Conservation (phyloP, 2,888 invertebrate species). For the Limenitis camilla region DNA sequence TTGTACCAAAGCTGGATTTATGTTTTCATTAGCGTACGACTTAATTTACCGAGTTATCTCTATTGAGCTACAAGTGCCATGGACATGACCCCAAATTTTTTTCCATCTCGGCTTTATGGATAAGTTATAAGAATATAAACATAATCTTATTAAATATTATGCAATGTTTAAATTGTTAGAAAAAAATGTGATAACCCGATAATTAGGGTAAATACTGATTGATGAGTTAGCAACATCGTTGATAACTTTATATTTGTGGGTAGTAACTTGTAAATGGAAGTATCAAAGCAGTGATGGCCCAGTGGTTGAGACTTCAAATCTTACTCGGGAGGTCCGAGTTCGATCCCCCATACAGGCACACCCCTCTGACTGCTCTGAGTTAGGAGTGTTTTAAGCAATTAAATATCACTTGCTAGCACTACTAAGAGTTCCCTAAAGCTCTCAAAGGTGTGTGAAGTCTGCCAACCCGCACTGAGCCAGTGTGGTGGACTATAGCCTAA, state of each 20-base stretch:
- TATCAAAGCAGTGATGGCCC: no score
- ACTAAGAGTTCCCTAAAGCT: no score
- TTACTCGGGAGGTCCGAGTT: no score
- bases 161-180: slow-evolving; percentile 15
- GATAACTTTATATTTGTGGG: not conserved
- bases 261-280: not conserved
- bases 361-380: no score
- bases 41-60: slow-evolving; percentile 34
- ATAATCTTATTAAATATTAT: slow-evolving; percentile 6
- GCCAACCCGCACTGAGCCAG: no score
- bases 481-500: no score
- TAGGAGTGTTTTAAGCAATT: no score
- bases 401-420: no score
- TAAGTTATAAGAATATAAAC: slow-evolving; percentile 1
- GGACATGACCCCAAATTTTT: slow-evolving; percentile 35
- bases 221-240: no score
- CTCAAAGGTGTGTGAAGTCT: no score
- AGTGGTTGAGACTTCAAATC: no score
- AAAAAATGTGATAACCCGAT: slow-evolving; percentile 13
- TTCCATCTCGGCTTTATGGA: slow-evolving; percentile 21
- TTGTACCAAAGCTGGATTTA: slow-evolving; percentile 24
- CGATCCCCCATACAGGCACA: no score
- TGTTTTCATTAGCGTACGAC: slow-evolving; percentile 17
- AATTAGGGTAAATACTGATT: not conserved
- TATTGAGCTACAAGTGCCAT: slow-evolving; percentile 39